Conservation (phyloP, 2,113 vertebrate species). For the Dolichallabes microphthalmus region DNA sequence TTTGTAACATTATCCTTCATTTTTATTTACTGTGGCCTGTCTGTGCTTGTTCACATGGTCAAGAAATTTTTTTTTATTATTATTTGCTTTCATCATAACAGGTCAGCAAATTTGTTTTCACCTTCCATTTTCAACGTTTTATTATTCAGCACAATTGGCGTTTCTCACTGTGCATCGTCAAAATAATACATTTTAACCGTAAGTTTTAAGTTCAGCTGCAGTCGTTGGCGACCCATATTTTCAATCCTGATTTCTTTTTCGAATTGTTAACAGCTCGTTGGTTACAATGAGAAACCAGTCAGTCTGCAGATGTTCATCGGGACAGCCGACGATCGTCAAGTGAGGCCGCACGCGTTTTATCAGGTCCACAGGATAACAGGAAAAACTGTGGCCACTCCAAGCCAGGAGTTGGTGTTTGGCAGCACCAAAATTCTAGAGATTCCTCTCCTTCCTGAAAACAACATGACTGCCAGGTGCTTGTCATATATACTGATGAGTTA, state of each 20-base stretch:
- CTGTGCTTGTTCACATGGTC: neutral
- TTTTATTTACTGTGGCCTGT: conserved; percentile 8
- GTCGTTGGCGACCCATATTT: neutral
- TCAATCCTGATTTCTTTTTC: conserved; percentile 8
- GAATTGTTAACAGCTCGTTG: conserved; percentile 75
- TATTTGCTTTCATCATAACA: neutral
- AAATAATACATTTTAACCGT: neutral
- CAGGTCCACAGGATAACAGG: conserved; percentile 95
- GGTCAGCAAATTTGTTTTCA: neutral
- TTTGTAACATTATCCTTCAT: conserved; percentile 19
- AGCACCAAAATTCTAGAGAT: conserved; percentile 90
- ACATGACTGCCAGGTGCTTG: conserved; percentile 88
- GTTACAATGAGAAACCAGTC: conserved; percentile 84
- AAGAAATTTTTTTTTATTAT: neutral
- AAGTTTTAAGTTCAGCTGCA: neutral
- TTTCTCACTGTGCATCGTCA: neutral
- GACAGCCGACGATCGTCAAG: conserved; percentile 88
- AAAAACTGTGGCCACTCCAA: conserved; percentile 89
- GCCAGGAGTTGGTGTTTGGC: conserved; percentile 83
- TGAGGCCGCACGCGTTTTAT: conserved; percentile 93
- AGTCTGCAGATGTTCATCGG: conserved; percentile 92
- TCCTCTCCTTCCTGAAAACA: conserved; percentile 90
- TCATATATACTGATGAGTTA: conserved; percentile 32
- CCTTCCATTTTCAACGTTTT: too few species aligned
- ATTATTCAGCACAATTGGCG: neutral